Conservation (phyloP, 2,888 invertebrate species). For the Ectemnius continuus region DNA sequence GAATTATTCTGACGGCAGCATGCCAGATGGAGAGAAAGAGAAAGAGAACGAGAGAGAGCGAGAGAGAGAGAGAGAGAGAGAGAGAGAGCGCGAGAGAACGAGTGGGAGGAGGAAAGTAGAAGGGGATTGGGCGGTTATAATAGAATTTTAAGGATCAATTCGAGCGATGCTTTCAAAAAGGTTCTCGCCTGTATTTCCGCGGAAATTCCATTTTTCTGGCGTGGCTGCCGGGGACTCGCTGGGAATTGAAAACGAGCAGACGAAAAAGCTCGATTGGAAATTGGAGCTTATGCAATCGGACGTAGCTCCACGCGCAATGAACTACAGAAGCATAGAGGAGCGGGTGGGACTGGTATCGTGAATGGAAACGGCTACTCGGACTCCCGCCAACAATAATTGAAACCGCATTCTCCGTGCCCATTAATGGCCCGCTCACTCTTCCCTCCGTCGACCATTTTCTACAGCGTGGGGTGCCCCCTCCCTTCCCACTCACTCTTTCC, state of each 20-base stretch:
- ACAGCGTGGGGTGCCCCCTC: slow-evolving; percentile 14
- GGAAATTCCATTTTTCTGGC: slow-evolving; percentile 32
- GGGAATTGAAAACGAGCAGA: slow-evolving; percentile 37
- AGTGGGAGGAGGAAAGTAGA: not conserved
- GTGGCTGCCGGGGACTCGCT: not conserved
- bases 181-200: slow-evolving; percentile 1
- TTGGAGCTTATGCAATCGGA: slow-evolving; percentile 51
- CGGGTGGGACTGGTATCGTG: slow-evolving; percentile 59
- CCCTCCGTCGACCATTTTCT: slow-evolving; percentile 37
- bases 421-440: slow-evolving; percentile 58
- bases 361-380: slow-evolving; percentile 67
- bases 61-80: no score
- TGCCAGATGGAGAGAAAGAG: no score
- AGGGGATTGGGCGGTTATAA: not conserved
- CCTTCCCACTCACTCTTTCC: slow-evolving; percentile 20
- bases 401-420: slow-evolving; percentile 69
- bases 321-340: slow-evolving; percentile 49
- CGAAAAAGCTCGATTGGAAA: slow-evolving; percentile 43
- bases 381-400: slow-evolving; percentile 67
- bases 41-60: no score
- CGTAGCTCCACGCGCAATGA: slow-evolving; percentile 38
- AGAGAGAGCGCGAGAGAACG: no score
- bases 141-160: slow-evolving; percentile 6
- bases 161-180: slow-evolving; percentile 3
- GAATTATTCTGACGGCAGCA: slow-evolving; percentile 1